Conservation (phyloP, 2,797 vertebrate genomes). For the Megalops cyprinoides region DNA sequence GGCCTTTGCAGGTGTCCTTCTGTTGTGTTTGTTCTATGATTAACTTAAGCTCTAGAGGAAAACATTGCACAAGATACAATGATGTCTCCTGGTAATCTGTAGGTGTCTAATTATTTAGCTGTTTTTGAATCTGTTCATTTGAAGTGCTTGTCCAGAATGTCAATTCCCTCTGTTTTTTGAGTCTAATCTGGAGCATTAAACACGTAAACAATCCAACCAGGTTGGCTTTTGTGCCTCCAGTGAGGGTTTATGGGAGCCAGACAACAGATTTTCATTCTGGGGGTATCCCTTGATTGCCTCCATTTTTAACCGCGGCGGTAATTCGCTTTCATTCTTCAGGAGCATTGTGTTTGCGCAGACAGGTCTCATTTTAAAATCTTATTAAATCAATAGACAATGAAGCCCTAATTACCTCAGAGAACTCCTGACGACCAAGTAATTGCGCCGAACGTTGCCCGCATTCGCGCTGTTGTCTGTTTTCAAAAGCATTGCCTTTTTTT, state of each 20-base stretch:
- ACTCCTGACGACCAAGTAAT: slow-evolving; percentile 38
- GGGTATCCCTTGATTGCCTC: background rate
- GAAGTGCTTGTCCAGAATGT: background rate
- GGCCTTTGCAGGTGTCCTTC: background rate
- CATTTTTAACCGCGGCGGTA: background rate
- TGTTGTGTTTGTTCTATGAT: background rate
- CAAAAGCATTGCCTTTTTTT: slow-evolving; percentile 35
- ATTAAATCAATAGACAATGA: slow-evolving; percentile 38
- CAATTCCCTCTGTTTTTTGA: background rate
- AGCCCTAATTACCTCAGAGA: slow-evolving; percentile 39
- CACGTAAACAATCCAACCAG: background rate
- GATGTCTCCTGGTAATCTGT: no score
- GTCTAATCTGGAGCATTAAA: background rate
- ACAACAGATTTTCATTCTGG: background rate
- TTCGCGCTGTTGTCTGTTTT: slow-evolving; percentile 34
- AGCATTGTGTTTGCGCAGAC: slow-evolving; percentile 1
- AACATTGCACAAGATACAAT: background rate
- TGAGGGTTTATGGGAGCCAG: background rate
- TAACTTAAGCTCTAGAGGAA: background rate
- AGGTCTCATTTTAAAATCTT: slow-evolving; percentile 27
- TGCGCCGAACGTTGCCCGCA: slow-evolving; percentile 12
- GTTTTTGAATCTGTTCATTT: background rate
- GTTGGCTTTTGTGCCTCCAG: background rate
- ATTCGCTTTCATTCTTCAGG: slow-evolving; percentile 17
- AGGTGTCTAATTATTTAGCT: no score